Base-by-base conservation (phyloP, 1,140 invertebrate species). In the Dendroctonus ponderosae region DNA sequence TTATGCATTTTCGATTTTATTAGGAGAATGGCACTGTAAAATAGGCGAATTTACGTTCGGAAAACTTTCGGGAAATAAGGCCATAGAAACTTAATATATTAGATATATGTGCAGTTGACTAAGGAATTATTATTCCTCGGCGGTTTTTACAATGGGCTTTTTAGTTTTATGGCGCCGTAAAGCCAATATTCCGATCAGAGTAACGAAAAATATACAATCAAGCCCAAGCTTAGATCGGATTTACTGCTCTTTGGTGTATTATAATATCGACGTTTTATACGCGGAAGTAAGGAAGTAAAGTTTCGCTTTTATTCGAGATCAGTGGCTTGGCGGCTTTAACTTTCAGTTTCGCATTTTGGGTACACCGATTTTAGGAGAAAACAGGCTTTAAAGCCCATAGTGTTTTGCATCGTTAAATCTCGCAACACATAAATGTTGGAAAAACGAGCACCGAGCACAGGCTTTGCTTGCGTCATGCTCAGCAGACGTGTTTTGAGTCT, bases 151-250 rank as follows among this genome's bases (percentile, higher is more conserved):
- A 51, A 61, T 39, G 37, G 7, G 6, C 7, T 46, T 51, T 11
- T 51, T 61, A 9, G 5, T 61, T 61, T 61, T 61, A 61, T 61
- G 59, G 46, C 59, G 7, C 41, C 59, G 38, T 61, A 51, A 61
- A 61, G 6, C 59, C 49, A 51, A 51, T 61, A 51, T 51, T 61
- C 59, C 51, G 59, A 61, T 61, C 59, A 51, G 59, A 61, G 37
- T 12, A 40, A 49, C 59, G 59, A 51, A 61, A 26, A 61, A 61
- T 51, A 43, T 50, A 61, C 12, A 61, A 43, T 61, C 46, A 51
- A 61, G 51, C 38, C 26, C 37, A 51, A 49, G 37, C 51, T 61
- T 61, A 51, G 59, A 51, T 41, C 38, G 49, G 42, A 51, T 61
- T 61, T 61, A 61, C 37, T 61, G 48, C 59, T 50, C 59, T 50